These are phyloP conservation scores for Xestia c-nigrum DNA, from an alignment of 2,888 invertebrate species.

Conservation along the genomic window DNA sequence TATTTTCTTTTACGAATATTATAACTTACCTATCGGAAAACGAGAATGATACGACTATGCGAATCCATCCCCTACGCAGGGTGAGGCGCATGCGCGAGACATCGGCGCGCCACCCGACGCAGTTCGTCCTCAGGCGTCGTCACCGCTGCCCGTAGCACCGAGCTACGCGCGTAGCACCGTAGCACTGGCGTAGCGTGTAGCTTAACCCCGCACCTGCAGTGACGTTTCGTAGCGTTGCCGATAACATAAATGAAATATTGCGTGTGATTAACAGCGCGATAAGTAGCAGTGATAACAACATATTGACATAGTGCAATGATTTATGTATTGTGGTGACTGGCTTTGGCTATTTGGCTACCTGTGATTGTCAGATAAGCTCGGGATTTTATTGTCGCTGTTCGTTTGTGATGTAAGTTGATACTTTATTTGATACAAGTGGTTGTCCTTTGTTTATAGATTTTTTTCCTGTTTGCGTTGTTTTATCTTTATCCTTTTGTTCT, in stretches of 20 bases:
- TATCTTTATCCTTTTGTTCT: constrained; percentile 15
- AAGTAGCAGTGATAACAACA: constrained; percentile 60
- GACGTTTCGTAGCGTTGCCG: constrained; percentile 72
- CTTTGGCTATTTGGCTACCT: constrained; percentile 65
- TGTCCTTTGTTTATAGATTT: constrained; percentile 56
- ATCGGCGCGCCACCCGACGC: constrained; percentile 80
- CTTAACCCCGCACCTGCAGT: constrained; percentile 78
- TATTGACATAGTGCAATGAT: constrained; percentile 64
- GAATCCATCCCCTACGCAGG: constrained; percentile 70
- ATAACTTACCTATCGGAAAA: constrained; percentile 81
- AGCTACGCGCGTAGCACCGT: constrained; percentile 73
- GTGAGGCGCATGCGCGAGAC: constrained; percentile 81
- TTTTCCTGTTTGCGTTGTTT: constrained; percentile 25
- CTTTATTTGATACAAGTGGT: constrained; percentile 67
- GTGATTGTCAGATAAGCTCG: constrained; percentile 67
- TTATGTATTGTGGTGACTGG: constrained; percentile 66
- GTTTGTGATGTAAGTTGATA: constrained; percentile 75
- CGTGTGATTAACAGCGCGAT: constrained; percentile 57
- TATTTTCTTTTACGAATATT: constrained; percentile 71
- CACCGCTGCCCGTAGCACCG: constrained; percentile 71
- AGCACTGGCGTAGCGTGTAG: constrained; percentile 73
- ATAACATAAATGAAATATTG: constrained; percentile 57
- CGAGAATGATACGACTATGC: constrained; percentile 69
- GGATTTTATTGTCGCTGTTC: constrained; percentile 60
- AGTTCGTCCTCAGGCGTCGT: constrained; percentile 78